Base-by-base conservation (phyloP, 2,797 vertebrate species). In the Bryconaethiops microstoma region DNA sequence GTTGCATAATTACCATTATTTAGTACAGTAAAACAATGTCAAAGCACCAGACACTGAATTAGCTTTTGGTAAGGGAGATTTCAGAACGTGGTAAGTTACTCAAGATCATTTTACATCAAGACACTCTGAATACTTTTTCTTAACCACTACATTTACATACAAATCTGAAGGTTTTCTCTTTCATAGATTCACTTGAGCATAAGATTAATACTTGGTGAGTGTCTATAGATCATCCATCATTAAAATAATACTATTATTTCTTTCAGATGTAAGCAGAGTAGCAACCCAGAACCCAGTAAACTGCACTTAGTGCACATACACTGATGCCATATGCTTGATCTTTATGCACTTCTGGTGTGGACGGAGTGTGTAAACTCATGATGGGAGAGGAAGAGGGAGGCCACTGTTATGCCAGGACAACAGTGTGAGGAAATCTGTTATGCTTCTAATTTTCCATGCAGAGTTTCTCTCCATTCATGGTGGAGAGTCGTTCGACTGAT, bases 331-430 rank as follows among this genome's bases (percentile, higher is more conserved):
- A 48, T 48, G 45, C 9, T 48, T 6, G 35, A 68, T 65, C 70
- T 80, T 77, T 64, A 35, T 64, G 39, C 29, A 70, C 50, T 77
- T 19, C 70, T 67, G 78, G 60, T 54, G 63, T 67, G 62, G 70
- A 45, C 21, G 60, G 29, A 39, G 63, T n/a, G 5, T 68, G 17
- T 21, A 50, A 59, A 14, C 21, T 42, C 68, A 68, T 78, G 69
- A 80, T 84, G 45, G 78, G 25, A 68, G 80, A 73, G 70, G 25
- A 70, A 74, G 55, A 78, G 80, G 80, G 78, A 82, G 79, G 67
- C 74, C 77, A 71, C 63, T 40, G 55, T 74, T 64, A 60, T 71
- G 57, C 50, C 40, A 21, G 23, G 39, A 72, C 65, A 82, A 73
- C 55, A 60, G n/a, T 29, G 55, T 19, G 52, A 82, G 62, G 75